A percentile compares a stretch with the other conserved stretches of the same genome.
phyloP scores from a whole-genome alignment of 2,113 vertebrate genomes.

The Oreochromis niloticus region DNA sequence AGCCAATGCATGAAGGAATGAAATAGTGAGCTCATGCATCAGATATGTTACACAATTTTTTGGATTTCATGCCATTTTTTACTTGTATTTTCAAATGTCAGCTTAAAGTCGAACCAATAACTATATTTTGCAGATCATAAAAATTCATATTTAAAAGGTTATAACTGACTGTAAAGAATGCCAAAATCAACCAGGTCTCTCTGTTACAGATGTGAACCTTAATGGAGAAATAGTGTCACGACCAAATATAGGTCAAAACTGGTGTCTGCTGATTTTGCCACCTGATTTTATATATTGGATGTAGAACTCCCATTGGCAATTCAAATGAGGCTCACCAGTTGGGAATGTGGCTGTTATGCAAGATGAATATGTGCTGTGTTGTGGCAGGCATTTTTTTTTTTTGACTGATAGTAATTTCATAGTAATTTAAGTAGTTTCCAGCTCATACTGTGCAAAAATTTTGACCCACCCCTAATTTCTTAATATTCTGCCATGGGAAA shows the following conservation, averaged over 20 bases:
- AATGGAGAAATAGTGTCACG: neutral
- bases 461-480: too few species aligned
- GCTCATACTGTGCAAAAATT: neutral
- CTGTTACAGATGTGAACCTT: neutral
- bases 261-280: rapidly evolving
- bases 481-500: too few species aligned
- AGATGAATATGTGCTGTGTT: neutral
- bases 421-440: too few species aligned
- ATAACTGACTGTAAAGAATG: too few species aligned
- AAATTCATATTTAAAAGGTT: neutral
- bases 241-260: neutral
- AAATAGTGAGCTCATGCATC: neutral
- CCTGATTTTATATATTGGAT: neutral
- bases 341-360: neutral
- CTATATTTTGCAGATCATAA: neutral
- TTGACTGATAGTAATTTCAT: neutral
- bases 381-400: neutral
- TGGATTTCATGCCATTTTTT: neutral
- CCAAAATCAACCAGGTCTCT: rapidly evolving
- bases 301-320: rapidly evolving
- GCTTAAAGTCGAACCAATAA: neutral
- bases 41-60: rapidly evolving
- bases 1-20: rapidly evolving
- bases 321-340: neutral
- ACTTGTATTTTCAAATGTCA: neutral